Conservation (phyloP, 1,140 invertebrate genomes). For the Bombus vancouverensis region DNA sequence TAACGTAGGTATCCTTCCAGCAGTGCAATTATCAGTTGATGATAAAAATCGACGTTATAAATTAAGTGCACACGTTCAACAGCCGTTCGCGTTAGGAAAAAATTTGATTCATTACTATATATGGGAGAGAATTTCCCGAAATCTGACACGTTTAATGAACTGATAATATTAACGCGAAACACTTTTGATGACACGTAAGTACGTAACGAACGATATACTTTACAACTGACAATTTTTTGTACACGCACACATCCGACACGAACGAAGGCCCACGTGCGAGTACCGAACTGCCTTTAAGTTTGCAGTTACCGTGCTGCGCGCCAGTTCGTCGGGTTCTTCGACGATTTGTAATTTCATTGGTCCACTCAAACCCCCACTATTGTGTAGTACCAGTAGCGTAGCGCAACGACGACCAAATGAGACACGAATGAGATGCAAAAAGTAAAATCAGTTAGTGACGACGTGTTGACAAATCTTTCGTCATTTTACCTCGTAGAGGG, state of each 20-base stretch:
- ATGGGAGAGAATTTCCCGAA: background rate
- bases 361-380: conserved; percentile 13
- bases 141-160: background rate
- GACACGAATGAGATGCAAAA: conserved; percentile 48
- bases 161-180: background rate
- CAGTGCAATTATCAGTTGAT: background rate
- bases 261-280: conserved; percentile 81
- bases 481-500: background rate
- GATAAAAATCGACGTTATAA: background rate
- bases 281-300: conserved; percentile 71
- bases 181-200: conserved; percentile 30
- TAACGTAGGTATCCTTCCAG: background rate
- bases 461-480: conserved; percentile 46
- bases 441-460: conserved; percentile 19
- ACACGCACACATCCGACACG: conserved; percentile 66
- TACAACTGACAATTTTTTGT: conserved; percentile 17
- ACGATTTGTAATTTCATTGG: conserved; percentile 53
- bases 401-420: conserved; percentile 8
- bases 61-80: conserved; percentile 29
- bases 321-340: conserved; percentile 58
- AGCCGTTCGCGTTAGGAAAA: background rate
- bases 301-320: conserved; percentile 68
- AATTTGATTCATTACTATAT: conserved; percentile 6
- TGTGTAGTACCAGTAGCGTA: conserved; percentile 61
- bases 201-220: conserved; percentile 1